phyloP scores from a whole-genome alignment of 1,140 invertebrate species.

The Ooceraea biroi region DNA sequence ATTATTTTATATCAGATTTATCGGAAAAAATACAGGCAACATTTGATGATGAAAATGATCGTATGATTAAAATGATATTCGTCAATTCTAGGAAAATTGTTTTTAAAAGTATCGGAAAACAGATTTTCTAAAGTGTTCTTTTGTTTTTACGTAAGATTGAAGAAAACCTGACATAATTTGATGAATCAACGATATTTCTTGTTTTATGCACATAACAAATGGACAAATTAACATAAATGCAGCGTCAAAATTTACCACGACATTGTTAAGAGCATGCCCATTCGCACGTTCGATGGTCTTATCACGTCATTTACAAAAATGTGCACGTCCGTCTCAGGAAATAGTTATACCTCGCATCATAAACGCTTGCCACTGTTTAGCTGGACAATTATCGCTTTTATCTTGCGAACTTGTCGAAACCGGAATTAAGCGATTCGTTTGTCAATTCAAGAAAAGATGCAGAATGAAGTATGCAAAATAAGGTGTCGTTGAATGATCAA shows the following conservation, averaged over 20 bases:
- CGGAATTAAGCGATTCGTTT: neutral
- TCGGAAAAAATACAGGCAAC: neutral
- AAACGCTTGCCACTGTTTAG: constrained; percentile 1
- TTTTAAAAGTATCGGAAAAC: neutral
- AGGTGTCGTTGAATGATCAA: neutral
- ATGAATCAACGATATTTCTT: neutral
- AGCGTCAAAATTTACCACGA: constrained; percentile 13
- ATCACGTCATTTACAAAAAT: constrained; percentile 6
- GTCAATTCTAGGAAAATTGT: neutral
- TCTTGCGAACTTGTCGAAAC: neutral
- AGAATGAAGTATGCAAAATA: neutral
- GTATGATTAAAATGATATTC: neutral
- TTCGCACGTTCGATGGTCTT: constrained; percentile 29
- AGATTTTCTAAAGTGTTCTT: neutral
- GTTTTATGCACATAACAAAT: neutral
- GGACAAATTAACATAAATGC: too few species aligned
- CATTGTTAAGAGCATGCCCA: constrained; percentile 30
- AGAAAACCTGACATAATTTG: neutral
- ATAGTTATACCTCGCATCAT: constrained; percentile 24
- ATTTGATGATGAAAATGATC: neutral
- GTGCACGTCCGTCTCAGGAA: neutral
- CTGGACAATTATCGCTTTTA: constrained; percentile 24
- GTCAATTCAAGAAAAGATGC: neutral
- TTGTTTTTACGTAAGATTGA: neutral
- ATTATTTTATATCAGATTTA: neutral